These are phyloP conservation scores for Pantala flavescens DNA, from an alignment of 1,140 invertebrate genomes.

Conservation along the genomic window DNA sequence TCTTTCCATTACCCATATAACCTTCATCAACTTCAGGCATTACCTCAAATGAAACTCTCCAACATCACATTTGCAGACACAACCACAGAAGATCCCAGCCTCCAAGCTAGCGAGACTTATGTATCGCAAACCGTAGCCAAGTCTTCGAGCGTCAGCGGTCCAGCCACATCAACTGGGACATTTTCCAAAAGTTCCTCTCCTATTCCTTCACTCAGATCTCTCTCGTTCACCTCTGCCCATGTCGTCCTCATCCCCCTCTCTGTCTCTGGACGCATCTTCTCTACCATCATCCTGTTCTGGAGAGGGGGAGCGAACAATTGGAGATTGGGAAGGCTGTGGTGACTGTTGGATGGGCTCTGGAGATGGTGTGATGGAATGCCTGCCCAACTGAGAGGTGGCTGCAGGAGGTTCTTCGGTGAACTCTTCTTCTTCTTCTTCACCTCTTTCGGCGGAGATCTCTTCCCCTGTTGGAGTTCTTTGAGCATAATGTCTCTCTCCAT, in stretches of 20 bases:
- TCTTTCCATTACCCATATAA: too few species aligned
- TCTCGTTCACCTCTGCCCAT: background rate
- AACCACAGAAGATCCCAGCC: background rate
- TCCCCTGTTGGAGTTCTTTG: background rate
- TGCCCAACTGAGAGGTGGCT: background rate
- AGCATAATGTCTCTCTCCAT: background rate
- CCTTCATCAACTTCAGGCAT: too few species aligned
- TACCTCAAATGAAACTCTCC: too few species aligned
- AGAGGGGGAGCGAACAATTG: background rate
- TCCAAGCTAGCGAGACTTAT: background rate
- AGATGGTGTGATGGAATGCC: background rate
- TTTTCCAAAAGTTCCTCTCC: background rate
- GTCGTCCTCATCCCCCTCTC: background rate
- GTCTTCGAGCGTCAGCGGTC: slow-evolving; percentile 1
- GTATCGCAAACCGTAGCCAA: slow-evolving; percentile 7
- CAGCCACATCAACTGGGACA: background rate
- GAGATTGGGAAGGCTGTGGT: background rate
- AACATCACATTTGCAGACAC: background rate
- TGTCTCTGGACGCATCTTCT: background rate
- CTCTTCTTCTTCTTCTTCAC: background rate
- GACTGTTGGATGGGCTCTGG: background rate
- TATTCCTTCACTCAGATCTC: background rate
- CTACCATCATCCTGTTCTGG: background rate
- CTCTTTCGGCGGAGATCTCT: background rate
- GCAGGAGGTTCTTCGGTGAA: background rate